Percentiles rank a stretch among this genome's conserved stretches.
These are phyloP conservation scores for Microctenopoma steveboyesi DNA, from an alignment of 2,797 vertebrate genomes.

Conservation along the genomic window DNA sequence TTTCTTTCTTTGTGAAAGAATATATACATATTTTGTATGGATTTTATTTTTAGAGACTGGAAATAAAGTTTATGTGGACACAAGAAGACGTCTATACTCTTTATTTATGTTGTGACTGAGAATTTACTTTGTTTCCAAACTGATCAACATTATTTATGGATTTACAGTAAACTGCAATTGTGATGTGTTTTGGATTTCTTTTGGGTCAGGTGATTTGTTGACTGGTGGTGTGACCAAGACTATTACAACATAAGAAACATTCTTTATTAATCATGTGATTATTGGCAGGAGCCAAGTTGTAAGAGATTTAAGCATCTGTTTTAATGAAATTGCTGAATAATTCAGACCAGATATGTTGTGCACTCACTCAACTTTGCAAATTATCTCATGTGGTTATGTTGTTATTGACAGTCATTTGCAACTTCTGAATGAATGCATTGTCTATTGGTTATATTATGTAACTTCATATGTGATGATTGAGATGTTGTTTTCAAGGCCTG, in stretches of 20 bases:
- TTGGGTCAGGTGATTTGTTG: not conserved
- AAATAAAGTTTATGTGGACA: slow-evolving; percentile 70
- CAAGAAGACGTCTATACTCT: slow-evolving; percentile 11
- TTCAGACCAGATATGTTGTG: slow-evolving; percentile 17
- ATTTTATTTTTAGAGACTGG: slow-evolving; percentile 66
- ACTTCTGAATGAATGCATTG: slow-evolving; percentile 6
- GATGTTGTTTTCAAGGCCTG: not conserved
- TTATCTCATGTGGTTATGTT: slow-evolving; percentile 14
- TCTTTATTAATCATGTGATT: slow-evolving; percentile 27
- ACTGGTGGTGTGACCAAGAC: not conserved
- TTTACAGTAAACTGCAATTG: not conserved
- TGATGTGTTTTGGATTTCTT: not conserved
- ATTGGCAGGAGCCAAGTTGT: slow-evolving; percentile 13
- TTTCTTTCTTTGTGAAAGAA: slow-evolving; percentile 47
- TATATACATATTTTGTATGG: slow-evolving; percentile 68
- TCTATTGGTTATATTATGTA: slow-evolving; percentile 1
- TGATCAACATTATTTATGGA: not conserved
- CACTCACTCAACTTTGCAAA: not conserved
- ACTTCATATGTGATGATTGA: not conserved
- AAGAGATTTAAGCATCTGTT: slow-evolving; percentile 17
- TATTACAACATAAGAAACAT: slow-evolving; percentile 19
- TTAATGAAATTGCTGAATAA: slow-evolving; percentile 1
- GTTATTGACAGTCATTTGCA: not conserved
- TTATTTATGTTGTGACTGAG: slow-evolving; percentile 22
- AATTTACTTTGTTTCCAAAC: not conserved